phyloP scores from a whole-genome alignment of 1,140 invertebrate species.

The Eulimnadia texana region DNA sequence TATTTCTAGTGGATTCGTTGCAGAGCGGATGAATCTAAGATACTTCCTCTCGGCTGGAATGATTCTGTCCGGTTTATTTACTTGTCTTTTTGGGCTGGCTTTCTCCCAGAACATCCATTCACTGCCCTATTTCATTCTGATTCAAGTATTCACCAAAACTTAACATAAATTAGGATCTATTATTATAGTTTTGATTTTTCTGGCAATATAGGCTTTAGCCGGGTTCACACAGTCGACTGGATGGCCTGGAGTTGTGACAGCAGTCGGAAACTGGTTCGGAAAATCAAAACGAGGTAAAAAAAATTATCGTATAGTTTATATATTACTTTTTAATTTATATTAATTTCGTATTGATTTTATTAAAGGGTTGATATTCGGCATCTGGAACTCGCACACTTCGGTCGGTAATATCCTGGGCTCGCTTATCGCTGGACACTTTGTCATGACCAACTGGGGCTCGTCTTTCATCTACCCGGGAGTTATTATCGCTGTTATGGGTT shows the following conservation, averaged over 20 bases:
- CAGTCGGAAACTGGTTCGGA: constrained; percentile 91
- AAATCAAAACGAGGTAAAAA: constrained; percentile 56
- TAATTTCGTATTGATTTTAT: not conserved
- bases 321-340: not conserved
- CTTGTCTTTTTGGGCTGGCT: constrained; percentile 79
- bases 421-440: constrained; percentile 67
- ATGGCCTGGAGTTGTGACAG: constrained; percentile 84
- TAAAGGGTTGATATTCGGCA: constrained; percentile 77
- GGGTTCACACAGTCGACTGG: constrained; percentile 82
- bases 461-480: constrained; percentile 86
- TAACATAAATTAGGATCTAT: too few species aligned
- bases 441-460: constrained; percentile 73
- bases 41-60: constrained; percentile 83
- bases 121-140: constrained; percentile 66
- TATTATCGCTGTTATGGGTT: constrained; percentile 59
- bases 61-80: constrained; percentile 73
- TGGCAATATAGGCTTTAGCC: constrained; percentile 43
- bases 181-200: constrained; percentile 1
- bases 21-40: constrained; percentile 77
- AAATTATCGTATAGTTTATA: not conserved
- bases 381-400: constrained; percentile 92
- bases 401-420: constrained; percentile 87
- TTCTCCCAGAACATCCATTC: constrained; percentile 66
- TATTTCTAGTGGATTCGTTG: constrained; percentile 61
- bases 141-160: constrained; percentile 59